Evolutionary conservation across 2,888 invertebrate species (phyloP), one percentile per base, ranked within the genome.

Genomic region (Drosophila neotestacea): DNA sequence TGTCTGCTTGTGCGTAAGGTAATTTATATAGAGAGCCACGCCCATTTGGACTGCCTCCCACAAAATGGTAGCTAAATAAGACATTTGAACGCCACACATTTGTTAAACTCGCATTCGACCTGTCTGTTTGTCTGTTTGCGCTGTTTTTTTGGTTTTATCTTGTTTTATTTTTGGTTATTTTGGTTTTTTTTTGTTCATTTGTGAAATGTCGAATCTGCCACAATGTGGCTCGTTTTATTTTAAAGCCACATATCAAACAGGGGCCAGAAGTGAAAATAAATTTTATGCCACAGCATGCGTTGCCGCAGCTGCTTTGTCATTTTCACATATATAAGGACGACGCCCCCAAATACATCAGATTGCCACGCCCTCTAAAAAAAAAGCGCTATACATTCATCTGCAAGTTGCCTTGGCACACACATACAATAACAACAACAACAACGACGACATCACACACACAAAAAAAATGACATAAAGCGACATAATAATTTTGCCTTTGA

Each of bases 401-500:
- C 51, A 44, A 63, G 55, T 74, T 64, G 67, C 50, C 67, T 63
- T 50, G 54, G 16, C 36, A 65, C 54, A 69, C 30, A 42, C 47
- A 58, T 6, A 36, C 27, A 50, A 52, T 10, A 50, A 46, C 28
- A 38, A 56, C 6, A 38, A 56, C 6, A 44, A 16, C 10, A 39
- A 16, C 6, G 7, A 46, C n/a, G 38, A 36, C 50, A 56, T 44
- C 4, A 44, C 28, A 1, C 41, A 41, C 11, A 50, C 16, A 16
- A 16, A 81, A 79, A 85, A 85, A 73, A 77, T 86, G 77, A 83
- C 81, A 81, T 81, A 81, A 88, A 85, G 79, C 87, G 79, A 88
- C 83, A 85, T 88, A 87, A 87, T 88, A 85, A 88, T 87, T 88
- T 87, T 74, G 77, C 70, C 77, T 88, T 82, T 79, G 81, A 87